phyloP scores from a whole-genome alignment of 2,888 invertebrate genomes.

The Apodemia hepburni region DNA sequence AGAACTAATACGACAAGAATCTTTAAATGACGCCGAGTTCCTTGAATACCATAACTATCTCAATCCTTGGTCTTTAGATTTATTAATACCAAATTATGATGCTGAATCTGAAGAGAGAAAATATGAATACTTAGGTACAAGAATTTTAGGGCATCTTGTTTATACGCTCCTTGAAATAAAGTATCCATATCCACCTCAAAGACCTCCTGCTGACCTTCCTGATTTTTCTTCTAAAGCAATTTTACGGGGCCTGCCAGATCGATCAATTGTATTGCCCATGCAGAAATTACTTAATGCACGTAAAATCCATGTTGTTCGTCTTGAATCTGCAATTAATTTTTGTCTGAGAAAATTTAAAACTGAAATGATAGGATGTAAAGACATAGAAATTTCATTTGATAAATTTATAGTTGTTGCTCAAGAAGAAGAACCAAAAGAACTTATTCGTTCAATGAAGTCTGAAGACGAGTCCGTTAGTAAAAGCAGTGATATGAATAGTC shows the following conservation, averaged over 20 bases:
- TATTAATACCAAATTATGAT: slow-evolving; percentile 61
- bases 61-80: slow-evolving; percentile 75
- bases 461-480: slow-evolving; percentile 50
- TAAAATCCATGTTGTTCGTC: slow-evolving; percentile 61
- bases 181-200: slow-evolving; percentile 59
- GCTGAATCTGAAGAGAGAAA: slow-evolving; percentile 62
- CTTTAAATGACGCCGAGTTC: slow-evolving; percentile 77
- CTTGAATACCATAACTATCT: slow-evolving; percentile 74
- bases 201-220: slow-evolving; percentile 56
- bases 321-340: slow-evolving; percentile 78
- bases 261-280: slow-evolving; percentile 56
- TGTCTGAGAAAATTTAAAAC: slow-evolving; percentile 75
- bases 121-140: slow-evolving; percentile 61
- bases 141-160: slow-evolving; percentile 73
- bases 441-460: slow-evolving; percentile 54
- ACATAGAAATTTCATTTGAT: slow-evolving; percentile 67
- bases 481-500: slow-evolving; percentile 43
- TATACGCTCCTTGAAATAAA: slow-evolving; percentile 73
- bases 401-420: slow-evolving; percentile 49
- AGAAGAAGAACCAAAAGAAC: slow-evolving; percentile 54
- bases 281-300: slow-evolving; percentile 56
- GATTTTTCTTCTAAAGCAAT: slow-evolving; percentile 56
- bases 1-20: slow-evolving; percentile 75
- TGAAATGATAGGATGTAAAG: slow-evolving; percentile 73
- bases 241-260: slow-evolving; percentile 65